These are phyloP conservation scores for Sisyra terminalis DNA, from an alignment of 2,888 invertebrate species.

Conservation along the genomic window DNA sequence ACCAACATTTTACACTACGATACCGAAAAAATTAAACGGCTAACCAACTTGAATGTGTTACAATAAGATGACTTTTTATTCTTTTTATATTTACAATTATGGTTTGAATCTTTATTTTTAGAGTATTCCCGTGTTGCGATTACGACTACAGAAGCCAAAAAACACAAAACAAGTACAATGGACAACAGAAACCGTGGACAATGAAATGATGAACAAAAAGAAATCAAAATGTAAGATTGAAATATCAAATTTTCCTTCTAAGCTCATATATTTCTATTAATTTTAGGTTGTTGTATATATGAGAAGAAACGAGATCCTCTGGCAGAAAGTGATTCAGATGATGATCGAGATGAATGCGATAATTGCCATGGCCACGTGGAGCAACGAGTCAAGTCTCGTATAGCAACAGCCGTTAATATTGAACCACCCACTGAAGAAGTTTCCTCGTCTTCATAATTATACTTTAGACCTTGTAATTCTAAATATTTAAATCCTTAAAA, in stretches of 20 bases:
- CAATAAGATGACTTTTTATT: slow-evolving; percentile 19
- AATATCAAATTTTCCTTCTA: slow-evolving; percentile 93
- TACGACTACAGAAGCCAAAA: slow-evolving; percentile 52
- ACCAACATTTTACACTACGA: slow-evolving; percentile 45
- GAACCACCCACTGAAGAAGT: neutral
- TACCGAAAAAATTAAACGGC: slow-evolving; percentile 35
- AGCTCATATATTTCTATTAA: slow-evolving; percentile 9
- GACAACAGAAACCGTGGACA: slow-evolving; percentile 83
- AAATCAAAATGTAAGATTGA: slow-evolving; percentile 90
- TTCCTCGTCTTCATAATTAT: no score
- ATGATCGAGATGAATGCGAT: slow-evolving; percentile 74
- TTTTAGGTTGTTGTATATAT: slow-evolving; percentile 82
- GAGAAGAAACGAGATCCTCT: slow-evolving; percentile 78
- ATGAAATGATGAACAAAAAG: slow-evolving; percentile 87
- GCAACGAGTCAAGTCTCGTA: slow-evolving; percentile 26
- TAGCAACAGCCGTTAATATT: neutral
- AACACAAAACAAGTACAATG: slow-evolving; percentile 71
- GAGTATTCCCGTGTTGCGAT: slow-evolving; percentile 36
- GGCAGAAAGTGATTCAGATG: slow-evolving; percentile 72
- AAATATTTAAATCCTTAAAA: no score
- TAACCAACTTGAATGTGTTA: slow-evolving; percentile 29
- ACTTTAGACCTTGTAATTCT: no score
- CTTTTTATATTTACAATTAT: slow-evolving; percentile 10
- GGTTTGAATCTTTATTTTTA: slow-evolving; percentile 13
- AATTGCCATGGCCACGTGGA: slow-evolving; percentile 75